Base-by-base conservation (phyloP, 2,113 vertebrate species). In the Apus apus region DNA sequence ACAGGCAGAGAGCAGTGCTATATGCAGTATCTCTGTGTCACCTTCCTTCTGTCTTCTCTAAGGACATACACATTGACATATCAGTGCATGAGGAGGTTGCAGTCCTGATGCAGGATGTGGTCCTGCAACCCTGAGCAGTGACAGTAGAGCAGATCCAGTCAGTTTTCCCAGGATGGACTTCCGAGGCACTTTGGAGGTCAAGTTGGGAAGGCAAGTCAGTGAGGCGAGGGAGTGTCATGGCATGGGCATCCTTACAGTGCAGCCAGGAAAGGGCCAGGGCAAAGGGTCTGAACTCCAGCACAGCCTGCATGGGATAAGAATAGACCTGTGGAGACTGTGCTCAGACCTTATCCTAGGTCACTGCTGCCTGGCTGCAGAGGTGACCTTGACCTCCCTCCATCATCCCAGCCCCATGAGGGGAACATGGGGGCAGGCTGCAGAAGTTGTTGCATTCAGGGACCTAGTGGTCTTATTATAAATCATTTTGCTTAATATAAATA, bases 181-280 rank as follows among this genome's bases (percentile, higher is more conserved):
- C 19, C 34, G 56, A 66, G 26, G 5, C 3, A 53, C 14, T 8
- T 45, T 2, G 2, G 43, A 62, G 5, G 14, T 30, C 12, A 34
- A 32, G 43, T 2, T 1, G 3, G 17, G 9, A 56, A 84, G 16
- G 7, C 5, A 72, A 83, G 23, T 30, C 8, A 1, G 34, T 6
- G 34, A 75, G 13, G 18, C 34, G 50, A 56, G 20, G 9, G 9
- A 2, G 5, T 62, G 8, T 29, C 1, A 18, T 18, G 20, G 9
- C 8, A 8, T 0, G 0, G 18, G 5, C 7, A 29, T n/a, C 19
- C 7, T 21, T 6, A 6, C 7, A 29, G 29, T 0, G 0, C 9
- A 54, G 2, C 11, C 23, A 38, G 11, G 18, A 29, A 23, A 53
- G 8, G 8, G 2, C 11, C 50, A 73, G n/a, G 7, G 13, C 16